Evolutionary conservation across 2,888 invertebrate species (phyloP).

Genomic region (Sphaeridia pumilis): DNA sequence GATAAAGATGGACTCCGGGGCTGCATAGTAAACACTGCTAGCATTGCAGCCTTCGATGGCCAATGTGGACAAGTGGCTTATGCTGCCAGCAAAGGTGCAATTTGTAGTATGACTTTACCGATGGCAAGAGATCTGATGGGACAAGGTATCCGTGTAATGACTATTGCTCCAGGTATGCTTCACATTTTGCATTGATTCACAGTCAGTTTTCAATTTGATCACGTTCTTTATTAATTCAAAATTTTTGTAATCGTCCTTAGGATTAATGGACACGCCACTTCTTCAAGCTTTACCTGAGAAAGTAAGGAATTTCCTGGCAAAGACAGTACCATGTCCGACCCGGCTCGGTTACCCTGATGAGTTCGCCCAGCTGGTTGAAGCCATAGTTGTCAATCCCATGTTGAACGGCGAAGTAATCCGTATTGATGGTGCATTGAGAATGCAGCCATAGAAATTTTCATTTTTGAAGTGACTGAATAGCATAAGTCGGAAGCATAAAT

Average conservation of each 20-base stretch:
- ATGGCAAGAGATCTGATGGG: constrained; percentile 78
- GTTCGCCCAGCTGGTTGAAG: constrained; percentile 72
- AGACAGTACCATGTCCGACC: constrained; percentile 71
- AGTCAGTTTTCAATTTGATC: no score
- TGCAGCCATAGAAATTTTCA: constrained; percentile 46
- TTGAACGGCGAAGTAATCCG: constrained; percentile 84
- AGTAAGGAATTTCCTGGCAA: constrained; percentile 61
- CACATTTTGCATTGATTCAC: background rate
- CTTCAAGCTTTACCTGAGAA: constrained; percentile 65
- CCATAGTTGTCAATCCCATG: constrained; percentile 75
- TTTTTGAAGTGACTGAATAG: constrained; percentile 1
- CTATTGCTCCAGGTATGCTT: constrained; percentile 60
- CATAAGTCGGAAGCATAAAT: no score
- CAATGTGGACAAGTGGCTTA: constrained; percentile 92
- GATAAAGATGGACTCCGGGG: constrained; percentile 77
- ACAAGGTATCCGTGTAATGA: constrained; percentile 66
- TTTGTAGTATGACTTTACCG: constrained; percentile 91
- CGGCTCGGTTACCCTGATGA: constrained; percentile 76
- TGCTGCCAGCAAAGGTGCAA: constrained; percentile 82
- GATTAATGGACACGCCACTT: constrained; percentile 78
- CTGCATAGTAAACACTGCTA: constrained; percentile 88
- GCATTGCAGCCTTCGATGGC: constrained; percentile 90
- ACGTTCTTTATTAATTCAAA: no score
- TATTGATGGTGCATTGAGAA: constrained; percentile 65
- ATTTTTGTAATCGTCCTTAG: constrained; percentile 42